Conservation (phyloP, 2,797 vertebrate genomes). For the Anabacerthia variegaticeps region DNA sequence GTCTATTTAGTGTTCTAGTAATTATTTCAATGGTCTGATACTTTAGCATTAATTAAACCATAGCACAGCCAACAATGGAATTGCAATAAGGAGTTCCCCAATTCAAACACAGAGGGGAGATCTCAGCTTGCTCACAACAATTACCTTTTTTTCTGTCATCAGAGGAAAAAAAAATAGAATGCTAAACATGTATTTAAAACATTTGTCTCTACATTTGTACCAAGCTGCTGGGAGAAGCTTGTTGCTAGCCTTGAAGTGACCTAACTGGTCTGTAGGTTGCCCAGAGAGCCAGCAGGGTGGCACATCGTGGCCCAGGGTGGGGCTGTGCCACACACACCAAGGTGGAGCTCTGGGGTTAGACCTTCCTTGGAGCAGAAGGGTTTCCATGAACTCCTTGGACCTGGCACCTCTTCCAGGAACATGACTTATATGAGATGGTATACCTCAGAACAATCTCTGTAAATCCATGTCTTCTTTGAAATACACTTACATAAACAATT, state of each 20-base stretch:
- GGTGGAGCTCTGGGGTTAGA: neutral
- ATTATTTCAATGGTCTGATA: conserved; percentile 39
- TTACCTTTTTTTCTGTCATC: neutral
- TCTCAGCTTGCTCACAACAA: neutral
- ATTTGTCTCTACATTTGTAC: neutral
- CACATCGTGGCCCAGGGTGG: neutral
- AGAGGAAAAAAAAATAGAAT: neutral
- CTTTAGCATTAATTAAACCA: conserved; percentile 44
- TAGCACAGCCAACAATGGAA: neutral
- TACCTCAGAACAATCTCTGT: neutral
- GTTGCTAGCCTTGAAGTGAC: conserved; percentile 26
- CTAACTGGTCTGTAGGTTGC: conserved; percentile 43
- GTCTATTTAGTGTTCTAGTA: conserved; percentile 48
- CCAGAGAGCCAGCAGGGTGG: neutral
- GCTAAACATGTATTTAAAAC: neutral
- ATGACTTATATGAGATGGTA: neutral
- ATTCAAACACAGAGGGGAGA: neutral
- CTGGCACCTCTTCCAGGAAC: neutral
- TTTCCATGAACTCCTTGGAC: neutral
- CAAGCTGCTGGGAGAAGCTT: neutral
- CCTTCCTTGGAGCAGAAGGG: neutral
- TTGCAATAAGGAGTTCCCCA: neutral
- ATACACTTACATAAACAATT: neutral
- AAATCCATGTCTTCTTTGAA: neutral
- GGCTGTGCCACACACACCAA: neutral